Conservation (phyloP, 2,888 invertebrate species). For the Rotaria sp. region DNA sequence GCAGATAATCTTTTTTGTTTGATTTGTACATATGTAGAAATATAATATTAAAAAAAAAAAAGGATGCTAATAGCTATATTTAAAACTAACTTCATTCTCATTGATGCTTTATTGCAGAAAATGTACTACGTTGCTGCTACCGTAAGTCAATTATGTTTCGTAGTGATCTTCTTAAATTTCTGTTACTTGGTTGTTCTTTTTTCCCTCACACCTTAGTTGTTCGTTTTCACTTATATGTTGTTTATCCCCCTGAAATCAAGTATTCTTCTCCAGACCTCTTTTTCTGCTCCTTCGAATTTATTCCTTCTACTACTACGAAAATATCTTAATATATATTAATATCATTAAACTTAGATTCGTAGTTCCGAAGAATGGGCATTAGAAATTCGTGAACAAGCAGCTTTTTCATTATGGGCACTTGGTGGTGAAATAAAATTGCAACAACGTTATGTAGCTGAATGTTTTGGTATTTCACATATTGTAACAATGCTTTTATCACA, state of each 20-base stretch:
- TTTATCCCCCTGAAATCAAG: too few species aligned
- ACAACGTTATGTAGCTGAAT: conserved; percentile 52
- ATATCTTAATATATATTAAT: too few species aligned
- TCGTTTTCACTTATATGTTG: too few species aligned
- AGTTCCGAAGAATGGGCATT: conserved; percentile 44
- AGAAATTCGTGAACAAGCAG: conserved; percentile 54
- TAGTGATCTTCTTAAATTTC: too few species aligned
- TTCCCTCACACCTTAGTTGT: too few species aligned
- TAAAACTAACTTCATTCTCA: not conserved
- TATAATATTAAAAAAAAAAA: not conserved
- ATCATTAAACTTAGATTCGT: not conserved
- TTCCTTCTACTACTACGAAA: too few species aligned
- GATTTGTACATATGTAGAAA: too few species aligned
- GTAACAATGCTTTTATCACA: conserved; percentile 53
- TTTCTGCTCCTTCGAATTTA: too few species aligned
- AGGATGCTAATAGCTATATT: not conserved
- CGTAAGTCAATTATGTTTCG: conserved; percentile 21
- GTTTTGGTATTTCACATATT: conserved; percentile 51
- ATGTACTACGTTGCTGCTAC: conserved; percentile 41
- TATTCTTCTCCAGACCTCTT: too few species aligned
- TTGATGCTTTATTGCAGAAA: conserved; percentile 27
- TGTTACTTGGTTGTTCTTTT: too few species aligned
- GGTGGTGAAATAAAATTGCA: conserved; percentile 53
- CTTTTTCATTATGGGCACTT: conserved; percentile 53
- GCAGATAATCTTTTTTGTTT: too few species aligned